Percentiles rank a stretch among this genome's conserved stretches.
These are phyloP conservation scores for Ceraclea dissimilis DNA, from an alignment of 2,888 invertebrate species.

Conservation along the genomic window DNA sequence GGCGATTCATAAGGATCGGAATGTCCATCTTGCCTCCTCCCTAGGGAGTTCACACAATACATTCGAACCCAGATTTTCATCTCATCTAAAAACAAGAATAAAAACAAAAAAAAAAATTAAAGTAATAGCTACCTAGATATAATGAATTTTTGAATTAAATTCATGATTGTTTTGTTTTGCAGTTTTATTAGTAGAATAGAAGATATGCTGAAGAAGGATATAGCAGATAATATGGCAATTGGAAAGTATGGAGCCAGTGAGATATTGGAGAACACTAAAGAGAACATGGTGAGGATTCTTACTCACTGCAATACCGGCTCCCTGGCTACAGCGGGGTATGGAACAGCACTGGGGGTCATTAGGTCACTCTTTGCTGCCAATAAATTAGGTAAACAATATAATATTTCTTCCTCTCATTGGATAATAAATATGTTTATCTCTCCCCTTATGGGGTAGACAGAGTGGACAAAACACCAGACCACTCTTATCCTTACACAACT, in stretches of 20 bases:
- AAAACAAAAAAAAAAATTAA: too few relatives aligned
- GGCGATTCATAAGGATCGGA: too few relatives aligned
- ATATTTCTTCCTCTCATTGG: neutral
- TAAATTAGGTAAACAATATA: slow-evolving; percentile 53
- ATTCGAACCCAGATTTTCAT: too few relatives aligned
- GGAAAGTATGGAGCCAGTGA: slow-evolving; percentile 76
- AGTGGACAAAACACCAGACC: too few relatives aligned
- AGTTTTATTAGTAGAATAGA: slow-evolving; percentile 75
- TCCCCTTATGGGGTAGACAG: too few relatives aligned
- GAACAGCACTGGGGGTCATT: slow-evolving; percentile 95
- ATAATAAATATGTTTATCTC: neutral
- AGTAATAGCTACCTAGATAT: too few relatives aligned
- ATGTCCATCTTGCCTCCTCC: too few relatives aligned
- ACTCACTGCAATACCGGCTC: slow-evolving; percentile 99
- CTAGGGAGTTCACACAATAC: too few relatives aligned
- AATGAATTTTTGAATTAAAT: neutral
- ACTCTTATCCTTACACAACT: neutral
- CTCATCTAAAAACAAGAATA: too few relatives aligned
- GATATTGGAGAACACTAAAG: slow-evolving; percentile 54
- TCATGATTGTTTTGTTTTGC: slow-evolving; percentile 11
- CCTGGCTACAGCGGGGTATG: slow-evolving; percentile 92
- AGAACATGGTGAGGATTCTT: slow-evolving; percentile 62
- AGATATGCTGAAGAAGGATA: slow-evolving; percentile 77
- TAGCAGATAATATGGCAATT: slow-evolving; percentile 79
- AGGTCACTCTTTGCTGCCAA: slow-evolving; percentile 67